Evolutionary conservation across 2,888 invertebrate species (phyloP).

Genomic region (Cyaniris semiargus): DNA sequence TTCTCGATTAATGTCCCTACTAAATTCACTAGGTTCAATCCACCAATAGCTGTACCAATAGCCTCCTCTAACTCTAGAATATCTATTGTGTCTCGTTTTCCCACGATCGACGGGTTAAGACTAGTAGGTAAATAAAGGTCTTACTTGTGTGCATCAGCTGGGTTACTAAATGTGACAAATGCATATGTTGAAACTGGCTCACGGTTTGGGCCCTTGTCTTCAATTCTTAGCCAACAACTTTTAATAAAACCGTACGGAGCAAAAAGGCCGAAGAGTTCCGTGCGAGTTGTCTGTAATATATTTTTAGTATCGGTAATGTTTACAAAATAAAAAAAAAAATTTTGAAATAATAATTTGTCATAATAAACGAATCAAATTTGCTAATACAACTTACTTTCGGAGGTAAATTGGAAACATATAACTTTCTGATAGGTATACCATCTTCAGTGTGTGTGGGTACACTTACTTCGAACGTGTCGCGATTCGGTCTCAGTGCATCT

Average conservation of each 20-base stretch:
- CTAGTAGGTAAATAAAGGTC: slow-evolving; percentile 33
- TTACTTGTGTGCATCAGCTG: slow-evolving; percentile 78
- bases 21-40: too few relatives aligned
- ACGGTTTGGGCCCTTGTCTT: slow-evolving; percentile 59
- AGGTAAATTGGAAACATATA: slow-evolving; percentile 80
- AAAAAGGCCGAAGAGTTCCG: slow-evolving; percentile 77
- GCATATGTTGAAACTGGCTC: slow-evolving; percentile 70
- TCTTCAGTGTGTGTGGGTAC: slow-evolving; percentile 78
- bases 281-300: slow-evolving; percentile 73
- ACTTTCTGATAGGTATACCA: slow-evolving; percentile 80
- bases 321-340: background rate
- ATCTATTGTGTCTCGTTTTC: too few relatives aligned
- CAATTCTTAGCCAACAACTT: slow-evolving; percentile 78
- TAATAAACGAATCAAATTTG: background rate
- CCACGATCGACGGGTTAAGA: too few relatives aligned
- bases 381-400: slow-evolving; percentile 66
- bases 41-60: too few relatives aligned
- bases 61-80: too few relatives aligned
- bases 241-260: slow-evolving; percentile 79
- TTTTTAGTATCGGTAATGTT: background rate
- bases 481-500: slow-evolving; percentile 59
- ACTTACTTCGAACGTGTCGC: slow-evolving; percentile 54
- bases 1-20: too few relatives aligned
- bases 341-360: background rate
- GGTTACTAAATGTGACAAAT: slow-evolving; percentile 78